Base-by-base conservation (phyloP, 2,113 vertebrate species). In the Bucco capensis region DNA sequence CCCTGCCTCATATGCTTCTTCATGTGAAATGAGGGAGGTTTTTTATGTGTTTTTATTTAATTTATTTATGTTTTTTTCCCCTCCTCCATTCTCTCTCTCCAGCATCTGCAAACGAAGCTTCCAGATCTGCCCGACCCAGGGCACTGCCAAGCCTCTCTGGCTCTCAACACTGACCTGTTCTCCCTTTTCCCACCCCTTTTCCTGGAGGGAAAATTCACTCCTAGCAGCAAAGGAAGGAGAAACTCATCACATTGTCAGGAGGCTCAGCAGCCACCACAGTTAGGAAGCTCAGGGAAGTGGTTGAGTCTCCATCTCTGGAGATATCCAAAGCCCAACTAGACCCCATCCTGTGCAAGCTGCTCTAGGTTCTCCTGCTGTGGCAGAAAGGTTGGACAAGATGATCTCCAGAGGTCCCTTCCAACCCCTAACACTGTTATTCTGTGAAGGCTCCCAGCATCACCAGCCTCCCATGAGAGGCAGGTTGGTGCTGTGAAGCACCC, bases 11-110 rank as follows among this genome's bases (percentile, higher is more conserved):
- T 42, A 92, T 92, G 87, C 93, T 64, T 84, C 73, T 93, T 94
- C 94, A 87, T 93, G 95, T 95, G 96, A 96, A 85, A 77, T 66
- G 53, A 73, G 76, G 22, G 53, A 73, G 76, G 22, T 33, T 75
- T 42, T 23, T 40, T 60, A 28, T 53, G 62, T 46, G 31, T 13
- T 58, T 58, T 30, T 40, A 4, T 6, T 33, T 47, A 35, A 8
- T 28, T 23, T 42, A 30, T 30, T 30, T 53, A 23, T 53, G 28
- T 30, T 10, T 28, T 15, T 12, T 21, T 12, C 2, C 24, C n/a
- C 57, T 50, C 81, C 61, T 62, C 71, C 64, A 85, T 66, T 73
- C 83, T 84, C 37, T 70, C 61, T 74, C 74, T 51, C 75, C 92
- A 33, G 73, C 25, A 0, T 25, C 77, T 27, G 44, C 8, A 69